Evolutionary conservation across 2,113 vertebrate genomes (phyloP), one percentile per base, ranked within the genome.

Genomic region (Coreoperca whiteheadi): DNA sequence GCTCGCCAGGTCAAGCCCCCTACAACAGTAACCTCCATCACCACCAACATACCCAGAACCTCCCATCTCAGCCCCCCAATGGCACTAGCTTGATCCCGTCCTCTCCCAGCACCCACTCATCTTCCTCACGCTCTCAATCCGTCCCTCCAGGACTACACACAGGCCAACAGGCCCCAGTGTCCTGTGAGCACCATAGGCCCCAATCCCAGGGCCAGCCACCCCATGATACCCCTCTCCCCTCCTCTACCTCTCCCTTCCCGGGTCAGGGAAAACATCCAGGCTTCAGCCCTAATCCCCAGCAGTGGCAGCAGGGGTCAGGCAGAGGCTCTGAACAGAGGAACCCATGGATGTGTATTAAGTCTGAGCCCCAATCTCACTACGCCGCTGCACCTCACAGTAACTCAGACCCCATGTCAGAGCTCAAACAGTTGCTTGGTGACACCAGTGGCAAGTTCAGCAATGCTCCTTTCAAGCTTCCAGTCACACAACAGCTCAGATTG

Each of bases 341-440:
- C 88, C 83, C 82, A 85, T 84, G 92, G 37, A 96, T 91, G 94
- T 93, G 66, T 88, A 82, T 93, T 63, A 96, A 95, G 81, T 86
- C 95, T 2, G 95, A 96, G 82, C 75, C 91, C 30, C 96, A 93
- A 53, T 91, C 92, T 4, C 85, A 82, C 83, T 90, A 91, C 54
- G 88, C 88, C 2, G 87, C 89, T 81, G 88, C 48, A 87, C 86
- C 94, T 85, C 93, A 88, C 23, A 87, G 77, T 75, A 90, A 92
- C 79, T 94, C 90, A 2, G 97, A 99, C 88, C 97, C 97, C 65
- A 98, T 98, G 97, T 96, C 97, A 0, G 97, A 98, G 89, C 96
- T 99, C 82, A 98, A 98, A 89, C 98, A 99, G 82, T 93, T 99
- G 43, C 93, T 99, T 80, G 97, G 96, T 61, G 97, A 96, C 2